Evolutionary conservation across 2,888 invertebrate species (phyloP), one percentile per base, ranked within the genome.

Genomic region (Cephus sareptanus): DNA sequence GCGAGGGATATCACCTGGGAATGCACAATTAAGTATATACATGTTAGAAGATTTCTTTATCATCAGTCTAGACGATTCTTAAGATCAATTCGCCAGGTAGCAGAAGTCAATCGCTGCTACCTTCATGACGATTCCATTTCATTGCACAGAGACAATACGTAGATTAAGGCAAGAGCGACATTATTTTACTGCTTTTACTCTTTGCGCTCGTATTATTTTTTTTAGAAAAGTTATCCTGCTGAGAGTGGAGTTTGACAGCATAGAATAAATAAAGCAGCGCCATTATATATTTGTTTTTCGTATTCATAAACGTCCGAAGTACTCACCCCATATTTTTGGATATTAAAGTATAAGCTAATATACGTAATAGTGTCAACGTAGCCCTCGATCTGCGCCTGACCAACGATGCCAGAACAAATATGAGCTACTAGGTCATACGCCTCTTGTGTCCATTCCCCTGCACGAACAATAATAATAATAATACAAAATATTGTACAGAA

Each of bases 321-420:
- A 92, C 93, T 92, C 92, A 96, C 96, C 94, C 95, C 95, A 94
- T 95, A 89, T 94, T 94, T 92, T 94, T 92, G 84, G 94, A 94
- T 92, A 95, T 95, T 93, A 96, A 98, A 89, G 97, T 95, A 92
- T 95, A 95, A 87, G 97, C 95, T 92, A 95, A 95, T 83, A 97
- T 88, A 97, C 88, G 96, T 93, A 83, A 95, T 96, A 80, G 95
- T 94, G 87, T 96, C 95, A 85, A 96, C 95, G 90, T 97, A 97
- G 86, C 96, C 96, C 84, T 96, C 96, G 81, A 98, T 95, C 93
- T 98, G 97, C 79, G 98, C 98, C 92, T 97, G 97, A 87, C 97
- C 93, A 87, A 98, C 94, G 90, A 96, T 95, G 80, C 96, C 96
- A 88, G 95, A 95, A 83, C 97, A 97, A 88, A 98, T 92, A 79